Conservation (phyloP, 2,888 invertebrate genomes). For the Diadegma fenestrale region DNA sequence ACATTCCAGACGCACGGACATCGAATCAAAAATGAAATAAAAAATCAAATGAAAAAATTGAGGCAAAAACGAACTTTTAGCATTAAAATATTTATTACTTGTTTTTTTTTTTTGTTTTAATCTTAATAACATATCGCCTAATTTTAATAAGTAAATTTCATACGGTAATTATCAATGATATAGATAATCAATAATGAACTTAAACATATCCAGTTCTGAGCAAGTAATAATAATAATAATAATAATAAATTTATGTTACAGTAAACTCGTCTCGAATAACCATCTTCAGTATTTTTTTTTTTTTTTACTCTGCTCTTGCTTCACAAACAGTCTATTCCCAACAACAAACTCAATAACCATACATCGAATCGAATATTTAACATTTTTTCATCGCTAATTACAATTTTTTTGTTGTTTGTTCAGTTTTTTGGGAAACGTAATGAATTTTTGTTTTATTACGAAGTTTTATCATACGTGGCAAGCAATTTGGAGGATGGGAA, state of each 20-base stretch:
- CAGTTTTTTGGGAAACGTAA: slow-evolving; percentile 55
- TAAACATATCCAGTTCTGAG: slow-evolving; percentile 80
- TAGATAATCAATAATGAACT: slow-evolving; percentile 74
- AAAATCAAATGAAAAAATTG: not conserved
- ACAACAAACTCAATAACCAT: slow-evolving; percentile 64
- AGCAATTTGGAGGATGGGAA: slow-evolving; percentile 26
- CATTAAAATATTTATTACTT: slow-evolving; percentile 80
- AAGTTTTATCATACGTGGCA: slow-evolving; percentile 56
- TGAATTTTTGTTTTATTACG: slow-evolving; percentile 23
- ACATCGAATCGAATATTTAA: slow-evolving; percentile 48
- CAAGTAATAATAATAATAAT: slow-evolving; percentile 72
- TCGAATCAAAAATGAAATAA: too few species aligned
- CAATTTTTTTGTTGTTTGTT: slow-evolving; percentile 43
- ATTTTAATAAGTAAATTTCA: slow-evolving; percentile 69
- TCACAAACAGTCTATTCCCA: slow-evolving; percentile 53
- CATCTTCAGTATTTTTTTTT: slow-evolving; percentile 34
- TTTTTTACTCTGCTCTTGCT: slow-evolving; percentile 37
- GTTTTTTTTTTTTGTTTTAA: slow-evolving; percentile 58
- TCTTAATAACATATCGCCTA: slow-evolving; percentile 76
- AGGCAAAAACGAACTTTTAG: slow-evolving; percentile 63
- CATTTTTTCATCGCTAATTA: slow-evolving; percentile 54
- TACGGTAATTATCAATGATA: slow-evolving; percentile 67
- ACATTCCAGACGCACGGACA: too few species aligned
- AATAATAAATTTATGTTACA: slow-evolving; percentile 74
- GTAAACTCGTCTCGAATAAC: slow-evolving; percentile 61